phyloP scores from a whole-genome alignment of 2,113 vertebrate species.

The Pluvialis apricaria region DNA sequence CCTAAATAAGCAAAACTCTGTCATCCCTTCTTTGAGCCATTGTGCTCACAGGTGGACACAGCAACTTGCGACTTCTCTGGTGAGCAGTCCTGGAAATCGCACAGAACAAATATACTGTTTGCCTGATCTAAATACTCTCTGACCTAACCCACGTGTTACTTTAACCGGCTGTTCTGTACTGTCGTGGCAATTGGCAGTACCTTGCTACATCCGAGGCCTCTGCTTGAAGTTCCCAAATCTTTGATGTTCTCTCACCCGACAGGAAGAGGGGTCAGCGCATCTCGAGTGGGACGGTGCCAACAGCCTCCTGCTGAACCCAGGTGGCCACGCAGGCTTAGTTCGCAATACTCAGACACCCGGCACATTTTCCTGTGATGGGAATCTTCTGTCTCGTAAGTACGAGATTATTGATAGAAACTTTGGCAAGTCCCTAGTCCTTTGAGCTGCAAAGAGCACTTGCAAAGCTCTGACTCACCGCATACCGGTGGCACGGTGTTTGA shows the following conservation, averaged over 20 bases:
- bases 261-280: not conserved
- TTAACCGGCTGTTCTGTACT: conserved; percentile 3
- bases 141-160: conserved; percentile 5
- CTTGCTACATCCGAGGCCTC: not conserved
- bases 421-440: not conserved
- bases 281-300: not conserved
- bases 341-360: not conserved
- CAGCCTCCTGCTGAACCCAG: not conserved
- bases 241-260: not conserved
- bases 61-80: conserved; percentile 11
- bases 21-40: not conserved
- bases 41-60: not conserved
- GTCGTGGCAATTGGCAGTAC: not conserved
- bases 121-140: not conserved
- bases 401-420: not conserved
- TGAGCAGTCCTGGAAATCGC: conserved; percentile 2
- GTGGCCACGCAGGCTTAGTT: not conserved
- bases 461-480: conserved; percentile 17
- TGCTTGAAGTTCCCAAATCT: not conserved
- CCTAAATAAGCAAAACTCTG: conserved; percentile 21
- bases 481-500: not conserved
- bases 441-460: not conserved
- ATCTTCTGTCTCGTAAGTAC: not conserved
- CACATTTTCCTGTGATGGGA: not conserved
- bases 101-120: conserved; percentile 5